Base-by-base conservation (phyloP, 37 sponge, comb jelly and placozoan species). In the Aplysina aerophoba region DNA sequence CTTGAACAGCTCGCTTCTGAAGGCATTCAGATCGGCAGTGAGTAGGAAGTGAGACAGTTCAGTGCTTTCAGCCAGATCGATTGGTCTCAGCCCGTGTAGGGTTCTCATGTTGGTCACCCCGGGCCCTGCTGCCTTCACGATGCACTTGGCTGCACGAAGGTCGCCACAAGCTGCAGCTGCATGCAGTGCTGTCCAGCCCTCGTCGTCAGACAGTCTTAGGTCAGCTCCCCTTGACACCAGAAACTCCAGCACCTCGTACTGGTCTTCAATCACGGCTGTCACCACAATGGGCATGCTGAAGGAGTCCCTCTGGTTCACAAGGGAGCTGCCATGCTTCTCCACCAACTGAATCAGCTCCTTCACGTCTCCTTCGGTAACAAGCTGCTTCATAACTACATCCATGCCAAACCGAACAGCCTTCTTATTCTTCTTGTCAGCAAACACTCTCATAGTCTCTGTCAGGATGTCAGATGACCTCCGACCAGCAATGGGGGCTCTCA, bases 141-240 rank as follows among this genome's bases (percentile, higher is more conserved):
- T 87, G 59, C 60, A 65, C 36, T 84, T 65, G 12, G 86, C 90
- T 61, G 93, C 90, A 39, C 87, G 87, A 1, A 90, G 1, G 84
- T 93, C 85, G 63, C 88, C 88, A 85, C 90, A 89, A 41, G 86
- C 87, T 16, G 88, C 87, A 6, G 93, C 93, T 0, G 90, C 88
- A 59, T 93, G 93, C 6, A 93, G 85, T 39, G 37, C 79, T 21
- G 63, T 93, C 93, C 93, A 93, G 38, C 84, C 82, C 59, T 93
- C 90, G 3, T 66, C 80, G 81, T 93, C 93, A 15, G 38, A 4
- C 13, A 79, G 66, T 0, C 83, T 58, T 16, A 93, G 50, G 53
- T 93, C 90, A 11, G 90, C 93, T n/a, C 93, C 93, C 27, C 67
- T 55, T 1, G 85, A 81, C 4, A 87, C 63, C 21, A 93, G 83